Percentiles rank a stretch among this genome's conserved stretches.
phyloP scores from a whole-genome alignment of 2,797 vertebrate species.

The Monodelphis domestica region DNA sequence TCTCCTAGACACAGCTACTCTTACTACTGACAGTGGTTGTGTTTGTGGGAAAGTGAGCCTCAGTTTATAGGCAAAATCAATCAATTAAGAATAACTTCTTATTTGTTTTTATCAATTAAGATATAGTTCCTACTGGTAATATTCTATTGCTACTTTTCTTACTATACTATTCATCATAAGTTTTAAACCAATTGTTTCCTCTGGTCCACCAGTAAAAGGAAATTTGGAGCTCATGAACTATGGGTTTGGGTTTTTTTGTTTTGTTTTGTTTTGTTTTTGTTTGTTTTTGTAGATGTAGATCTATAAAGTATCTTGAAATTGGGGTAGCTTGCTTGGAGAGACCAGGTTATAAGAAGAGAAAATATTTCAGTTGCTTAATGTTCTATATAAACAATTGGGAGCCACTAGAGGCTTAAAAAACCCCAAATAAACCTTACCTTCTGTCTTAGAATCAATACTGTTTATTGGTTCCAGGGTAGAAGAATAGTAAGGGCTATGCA shows the following conservation, averaged over 20 bases:
- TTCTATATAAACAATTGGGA: background rate
- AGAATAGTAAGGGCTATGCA: too few species aligned
- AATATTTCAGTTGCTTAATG: background rate
- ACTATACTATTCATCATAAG: background rate
- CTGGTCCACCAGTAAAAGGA: background rate
- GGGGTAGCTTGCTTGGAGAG: background rate
- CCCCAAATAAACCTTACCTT: too few species aligned
- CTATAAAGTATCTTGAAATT: background rate
- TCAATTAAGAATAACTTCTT: background rate
- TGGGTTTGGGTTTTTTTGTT: too few species aligned
- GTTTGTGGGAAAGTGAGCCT: background rate
- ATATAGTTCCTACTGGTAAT: background rate
- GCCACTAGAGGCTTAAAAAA: background rate
- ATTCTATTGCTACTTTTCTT: background rate
- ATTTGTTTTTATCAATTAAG: background rate
- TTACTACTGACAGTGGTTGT: background rate
- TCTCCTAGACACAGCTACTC: background rate
- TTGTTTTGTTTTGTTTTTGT: too few species aligned
- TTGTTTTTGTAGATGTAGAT: background rate
- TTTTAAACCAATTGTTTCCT: background rate
- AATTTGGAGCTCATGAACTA: background rate
- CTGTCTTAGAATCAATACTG: too few species aligned
- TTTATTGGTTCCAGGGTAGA: too few species aligned
- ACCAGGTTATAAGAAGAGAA: background rate
- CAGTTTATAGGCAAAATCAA: background rate